Percentiles rank a stretch among this genome's conserved stretches.
phyloP scores from a whole-genome alignment of 2,797 vertebrate species.

The Acrossocheilus wenchowensis region DNA sequence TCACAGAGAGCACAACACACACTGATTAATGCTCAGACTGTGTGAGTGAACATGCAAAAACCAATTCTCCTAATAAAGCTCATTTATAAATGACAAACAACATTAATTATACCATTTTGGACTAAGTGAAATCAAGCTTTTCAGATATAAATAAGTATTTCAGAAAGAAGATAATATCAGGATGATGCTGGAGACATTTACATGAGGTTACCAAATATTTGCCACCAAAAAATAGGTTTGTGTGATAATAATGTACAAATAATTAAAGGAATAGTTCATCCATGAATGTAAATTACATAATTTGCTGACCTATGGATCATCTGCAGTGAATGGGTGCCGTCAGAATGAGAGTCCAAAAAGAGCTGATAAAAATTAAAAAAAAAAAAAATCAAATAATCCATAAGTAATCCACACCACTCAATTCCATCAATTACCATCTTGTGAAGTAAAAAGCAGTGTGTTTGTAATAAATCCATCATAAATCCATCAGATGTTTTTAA shows the following conservation, averaged over 20 bases:
- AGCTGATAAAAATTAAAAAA: neutral
- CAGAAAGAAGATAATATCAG: neutral
- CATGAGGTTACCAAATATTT: neutral
- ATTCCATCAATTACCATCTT: neutral
- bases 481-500: neutral
- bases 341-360: neutral
- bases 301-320: neutral
- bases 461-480: too few species aligned
- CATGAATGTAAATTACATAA: neutral
- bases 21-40: slow-evolving; percentile 54
- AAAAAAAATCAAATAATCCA: neutral
- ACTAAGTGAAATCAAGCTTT: neutral
- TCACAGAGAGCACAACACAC: slow-evolving; percentile 45
- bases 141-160: neutral
- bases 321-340: neutral
- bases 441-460: too few species aligned
- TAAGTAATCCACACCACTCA: neutral
- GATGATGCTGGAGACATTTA: neutral
- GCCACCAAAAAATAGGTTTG: neutral
- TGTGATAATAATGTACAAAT: neutral
- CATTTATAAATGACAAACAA: neutral
- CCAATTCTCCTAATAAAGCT: neutral
- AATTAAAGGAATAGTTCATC: neutral
- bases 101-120: neutral
- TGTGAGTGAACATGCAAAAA: slow-evolving; percentile 1